Percentiles rank a stretch among this genome's conserved stretches.
phyloP scores from a whole-genome alignment of 1,140 invertebrate genomes.

The Scylla paramamosain region DNA sequence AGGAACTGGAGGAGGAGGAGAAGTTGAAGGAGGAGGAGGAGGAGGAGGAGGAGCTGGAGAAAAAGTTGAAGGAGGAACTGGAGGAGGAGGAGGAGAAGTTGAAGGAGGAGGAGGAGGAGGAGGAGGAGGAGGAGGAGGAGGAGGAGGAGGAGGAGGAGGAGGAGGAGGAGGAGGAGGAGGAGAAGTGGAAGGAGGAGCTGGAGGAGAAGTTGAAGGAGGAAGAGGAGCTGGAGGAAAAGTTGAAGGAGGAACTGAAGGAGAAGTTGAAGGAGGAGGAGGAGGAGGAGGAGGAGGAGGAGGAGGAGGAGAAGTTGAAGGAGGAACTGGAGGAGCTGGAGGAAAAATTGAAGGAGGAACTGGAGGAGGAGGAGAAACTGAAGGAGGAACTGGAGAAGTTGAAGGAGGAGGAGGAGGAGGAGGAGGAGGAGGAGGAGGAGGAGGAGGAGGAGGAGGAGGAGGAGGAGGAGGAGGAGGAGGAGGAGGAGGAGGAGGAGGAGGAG shows the following conservation, averaged over 20 bases:
- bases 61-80: background rate
- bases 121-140: background rate
- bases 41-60: background rate
- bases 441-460: background rate
- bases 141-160: background rate
- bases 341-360: background rate
- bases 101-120: background rate
- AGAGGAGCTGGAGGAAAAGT: background rate
- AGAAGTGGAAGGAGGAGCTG: background rate
- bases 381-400: background rate
- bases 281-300: conserved; percentile 7
- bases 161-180: background rate
- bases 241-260: background rate
- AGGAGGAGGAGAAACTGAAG: background rate
- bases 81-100: too few relatives aligned
- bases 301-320: background rate
- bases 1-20: too few relatives aligned
- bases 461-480: background rate
- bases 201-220: background rate
- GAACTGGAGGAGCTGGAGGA: background rate
- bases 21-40: too few relatives aligned
- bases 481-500: background rate
- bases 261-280: background rate
- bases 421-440: background rate
- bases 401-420: background rate